A percentile compares a stretch with the other conserved stretches of the same genome.
phyloP scores from a whole-genome alignment of 2,888 invertebrate genomes.

The Seira musarum region DNA sequence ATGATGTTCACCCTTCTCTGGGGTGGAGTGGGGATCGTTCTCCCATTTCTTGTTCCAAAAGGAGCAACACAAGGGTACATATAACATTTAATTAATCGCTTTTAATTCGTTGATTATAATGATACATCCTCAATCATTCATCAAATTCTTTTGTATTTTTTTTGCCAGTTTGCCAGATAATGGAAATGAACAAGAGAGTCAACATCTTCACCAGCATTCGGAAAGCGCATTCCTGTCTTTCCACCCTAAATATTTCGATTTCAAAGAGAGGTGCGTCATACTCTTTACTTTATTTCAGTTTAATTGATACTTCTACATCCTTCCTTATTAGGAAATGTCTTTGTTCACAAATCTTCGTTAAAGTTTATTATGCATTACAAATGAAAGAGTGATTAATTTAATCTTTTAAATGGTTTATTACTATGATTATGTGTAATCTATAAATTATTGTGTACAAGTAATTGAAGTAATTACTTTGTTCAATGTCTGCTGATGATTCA shows the following conservation, averaged over 20 bases:
- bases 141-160: constrained; percentile 2
- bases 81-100: background rate
- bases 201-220: constrained; percentile 58
- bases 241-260: constrained; percentile 80
- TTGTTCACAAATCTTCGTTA: too few relatives aligned
- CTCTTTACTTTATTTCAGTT: too few relatives aligned
- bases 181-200: constrained; percentile 60
- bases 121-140: background rate
- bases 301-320: too few relatives aligned
- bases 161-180: constrained; percentile 53
- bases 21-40: constrained; percentile 87
- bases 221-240: constrained; percentile 73
- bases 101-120: background rate
- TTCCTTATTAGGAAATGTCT: too few relatives aligned
- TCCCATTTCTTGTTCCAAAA: constrained; percentile 91
- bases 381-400: too few relatives aligned
- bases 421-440: too few relatives aligned
- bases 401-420: too few relatives aligned
- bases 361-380: too few relatives aligned
- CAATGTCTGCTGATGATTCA: too few relatives aligned
- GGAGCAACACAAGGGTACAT: constrained; percentile 94
- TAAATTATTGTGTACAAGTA: too few relatives aligned
- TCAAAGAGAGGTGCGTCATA: constrained; percentile 80
- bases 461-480: too few relatives aligned
- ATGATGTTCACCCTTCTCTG: constrained; percentile 88